Evolutionary conservation across 2,113 vertebrate species (phyloP).

Genomic region (Formicarius rufipectus): DNA sequence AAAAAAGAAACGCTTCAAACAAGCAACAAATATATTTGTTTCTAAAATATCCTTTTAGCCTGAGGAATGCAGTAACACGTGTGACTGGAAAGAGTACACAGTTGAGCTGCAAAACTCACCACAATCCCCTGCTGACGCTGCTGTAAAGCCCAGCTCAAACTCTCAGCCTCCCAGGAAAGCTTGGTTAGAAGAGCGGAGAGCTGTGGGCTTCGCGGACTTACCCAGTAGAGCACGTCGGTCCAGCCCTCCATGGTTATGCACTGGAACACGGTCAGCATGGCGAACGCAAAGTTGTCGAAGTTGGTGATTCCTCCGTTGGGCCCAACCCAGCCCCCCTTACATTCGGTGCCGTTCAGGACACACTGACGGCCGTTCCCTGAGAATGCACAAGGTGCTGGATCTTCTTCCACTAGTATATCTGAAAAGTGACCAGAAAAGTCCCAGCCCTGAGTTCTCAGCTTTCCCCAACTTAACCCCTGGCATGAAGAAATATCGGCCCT

Average conservation of each 20-base stretch:
- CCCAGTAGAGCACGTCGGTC: slow-evolving; percentile 99
- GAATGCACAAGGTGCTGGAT: slow-evolving; percentile 95
- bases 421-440: background rate
- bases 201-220: slow-evolving; percentile 61
- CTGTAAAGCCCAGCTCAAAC: background rate
- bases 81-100: background rate
- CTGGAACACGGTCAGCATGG: slow-evolving; percentile 99
- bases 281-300: slow-evolving; percentile 99
- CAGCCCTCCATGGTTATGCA: slow-evolving; percentile 99
- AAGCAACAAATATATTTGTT: slow-evolving; percentile 18
- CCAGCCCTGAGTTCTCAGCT: background rate
- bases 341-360: slow-evolving; percentile 88
- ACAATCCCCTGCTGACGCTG: background rate
- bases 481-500: background rate
- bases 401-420: slow-evolving; percentile 90
- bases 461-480: background rate
- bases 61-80: background rate
- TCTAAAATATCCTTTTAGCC: background rate
- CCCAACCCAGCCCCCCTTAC: slow-evolving; percentile 94
- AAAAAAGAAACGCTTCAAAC: accelerated
- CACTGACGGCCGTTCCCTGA: slow-evolving; percentile 95
- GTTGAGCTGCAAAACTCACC: background rate
- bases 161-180: background rate
- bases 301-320: slow-evolving; percentile 98
- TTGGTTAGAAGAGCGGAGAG: background rate